Base-by-base conservation (phyloP, 2,797 vertebrate genomes). In the Aulostomus chinensis region DNA sequence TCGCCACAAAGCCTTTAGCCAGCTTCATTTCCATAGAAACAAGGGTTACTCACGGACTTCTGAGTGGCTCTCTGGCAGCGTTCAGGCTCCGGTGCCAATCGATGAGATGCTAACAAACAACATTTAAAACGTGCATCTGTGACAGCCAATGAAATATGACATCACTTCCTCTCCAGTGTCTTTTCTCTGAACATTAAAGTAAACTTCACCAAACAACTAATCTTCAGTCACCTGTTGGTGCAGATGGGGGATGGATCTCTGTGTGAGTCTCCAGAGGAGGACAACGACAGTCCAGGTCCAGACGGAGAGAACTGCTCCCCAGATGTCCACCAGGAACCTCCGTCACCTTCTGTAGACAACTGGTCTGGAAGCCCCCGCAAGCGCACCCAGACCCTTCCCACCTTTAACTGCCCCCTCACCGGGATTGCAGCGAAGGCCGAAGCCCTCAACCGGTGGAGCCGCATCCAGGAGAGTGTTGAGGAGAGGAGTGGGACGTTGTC, bases 301-400 rank as follows among this genome's bases (percentile, higher is more conserved):
- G 52, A 59, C 1, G 69, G 49, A 42, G 67, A 32, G 11, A 59
- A 68, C 13, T 9, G 7, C 26, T 20, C 57, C 4, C 24, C 32
- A 3, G 12, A 7, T 5, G 3, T 0, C 2, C 55, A 1, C 11
- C 47, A 24, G 38, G 71, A 58, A 8, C 42, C 48, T 18, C 9
- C 2, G 3, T 57, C 58, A 0, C 20, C 52, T 1, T 18, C 42
- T 0, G 0, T 24, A 1, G 92, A 91, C 2, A 60, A 35, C 0
- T 92, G 88, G 91, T 62, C 62, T 0, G 40, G 8, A 0, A 89
- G 91, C 8, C 82, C 93, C 9, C 93, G 96, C 51, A 97, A 98
- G 71, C 92, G 97, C 67, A 98, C 96, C 2, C 96, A 98, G 79
- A 98, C 96, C 0, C 83, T 99, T 2, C 96, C 96, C 1, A 87